Base-by-base conservation (phyloP, 1,140 invertebrate genomes). In the Rhagoletis pomonella region DNA sequence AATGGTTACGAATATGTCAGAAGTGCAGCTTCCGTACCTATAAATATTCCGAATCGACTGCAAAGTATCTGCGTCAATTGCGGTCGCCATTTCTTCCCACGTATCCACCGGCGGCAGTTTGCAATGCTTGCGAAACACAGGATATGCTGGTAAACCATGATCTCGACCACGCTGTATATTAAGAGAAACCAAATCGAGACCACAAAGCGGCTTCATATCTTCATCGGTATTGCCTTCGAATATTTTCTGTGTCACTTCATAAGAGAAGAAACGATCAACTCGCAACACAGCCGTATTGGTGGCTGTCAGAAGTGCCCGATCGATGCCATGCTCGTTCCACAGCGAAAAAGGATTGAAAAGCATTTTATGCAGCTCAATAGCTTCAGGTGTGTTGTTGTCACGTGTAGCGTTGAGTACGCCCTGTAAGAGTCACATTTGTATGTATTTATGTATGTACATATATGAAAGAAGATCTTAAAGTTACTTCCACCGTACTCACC, bases 131-230 rank as follows among this genome's bases (percentile, higher is more conserved):
- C 97, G 94, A 95, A 96, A 98, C 10, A 94, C 94, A 0, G 95
- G 95, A 93, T 99, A 99, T 0, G 96, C 93, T 0, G 97, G 96
- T 29, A 98, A 93, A 1, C 98, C 98, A 92, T 98, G 97, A 94
- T 99, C 98, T 44, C 98, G 93, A 0, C 97, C 98, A 67, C 97
- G 94, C 90, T 98, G 97, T 88, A 98, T 97, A 92, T 98, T 98
- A 81, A 98, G 93, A 0, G 97, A 96, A 0, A 97, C 96, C 88
- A 98, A 93, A 94, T 98, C 97, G 3, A 98, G 92, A 1, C 97
- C 97, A 89, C 96, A 97, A 1, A 94, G 86, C 0, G 92, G 92
- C 14, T 89, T 0, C 10, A 73, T 88, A 64, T 92, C 90, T 81
- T 12, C 73, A 3, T 55, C 91, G 7, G 88, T 73, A 3, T 88